Evolutionary conservation across 2,113 vertebrate species (phyloP), one percentile per base, ranked within the genome.

Genomic region (Dicerorhinus sumatrensis): DNA sequence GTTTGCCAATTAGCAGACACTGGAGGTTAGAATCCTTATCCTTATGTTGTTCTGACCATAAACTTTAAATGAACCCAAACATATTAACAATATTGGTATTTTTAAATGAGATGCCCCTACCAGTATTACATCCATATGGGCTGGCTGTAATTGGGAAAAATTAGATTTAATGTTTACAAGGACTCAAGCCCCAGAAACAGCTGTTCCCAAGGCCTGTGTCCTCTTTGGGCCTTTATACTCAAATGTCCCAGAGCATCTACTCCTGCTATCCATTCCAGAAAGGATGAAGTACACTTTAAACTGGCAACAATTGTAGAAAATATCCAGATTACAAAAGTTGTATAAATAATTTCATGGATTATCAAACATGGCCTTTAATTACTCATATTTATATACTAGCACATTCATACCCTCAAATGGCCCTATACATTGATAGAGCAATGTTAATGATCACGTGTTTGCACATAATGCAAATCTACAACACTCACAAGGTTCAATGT

Each of bases 71-170:
- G 86, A 95, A 94, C 82, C 48, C 65, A 93, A 89, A 91, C 91
- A 89, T 82, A 86, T 95, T 91, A 97, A 91, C 42, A 33, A 56
- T 95, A 84, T 56, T 65, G 77, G 75, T 95, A 89, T 95, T 97
- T 95, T 82, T 69, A 92, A 94, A 79, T 80, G 81, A 97, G 62
- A 96, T 91, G 90, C 18, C 48, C 31, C 54, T 97, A 85, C 92
- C 95, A 89, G 39, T 89, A 89, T 98, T 97, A 96, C 77, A 96
- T 96, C 95, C 93, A 93, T 91, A 89, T 96, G 67, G 93, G 83
- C 88, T 89, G 72, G 39, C 62, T 95, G 3, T 96, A 96, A 97
- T 80, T 94, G 83, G 92, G 65, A 95, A 96, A 97, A 95, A 94
- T 93, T 89, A 93, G 72, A 96, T 85, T 96, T 96, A 93, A 82